Conservation (phyloP, 2,888 invertebrate genomes). For the Mesopsocus fuscifrons region DNA sequence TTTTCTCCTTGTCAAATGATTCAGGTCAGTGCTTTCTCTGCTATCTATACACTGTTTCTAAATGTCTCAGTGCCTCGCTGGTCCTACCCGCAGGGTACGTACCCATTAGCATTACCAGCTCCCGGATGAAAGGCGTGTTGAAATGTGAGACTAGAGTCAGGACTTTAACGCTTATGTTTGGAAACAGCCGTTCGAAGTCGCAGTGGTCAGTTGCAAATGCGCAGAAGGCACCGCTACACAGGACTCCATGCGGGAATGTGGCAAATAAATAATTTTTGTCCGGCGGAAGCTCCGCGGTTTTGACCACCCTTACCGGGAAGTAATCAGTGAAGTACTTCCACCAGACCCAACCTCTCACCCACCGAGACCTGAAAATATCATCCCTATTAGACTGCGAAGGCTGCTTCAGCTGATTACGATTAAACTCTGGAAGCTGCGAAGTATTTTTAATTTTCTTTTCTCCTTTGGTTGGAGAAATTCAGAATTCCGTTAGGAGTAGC, state of each 20-base stretch:
- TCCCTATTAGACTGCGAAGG: too few species aligned
- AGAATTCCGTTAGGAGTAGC: too few species aligned
- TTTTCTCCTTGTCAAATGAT: too few species aligned
- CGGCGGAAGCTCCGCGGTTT: constrained; percentile 64
- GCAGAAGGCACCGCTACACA: constrained; percentile 59
- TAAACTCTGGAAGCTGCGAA: too few species aligned
- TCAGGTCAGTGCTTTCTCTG: too few species aligned
- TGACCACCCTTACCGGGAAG: constrained; percentile 68
- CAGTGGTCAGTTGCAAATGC: constrained; percentile 56
- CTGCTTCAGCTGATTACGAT: too few species aligned
- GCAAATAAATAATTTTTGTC: constrained; percentile 68
- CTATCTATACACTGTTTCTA: too few species aligned
- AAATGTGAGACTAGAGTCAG: constrained; percentile 58
- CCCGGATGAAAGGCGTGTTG: constrained; percentile 48
- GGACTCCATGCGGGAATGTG: constrained; percentile 78
- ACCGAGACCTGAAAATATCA: constrained; percentile 32
- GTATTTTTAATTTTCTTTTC: too few species aligned
- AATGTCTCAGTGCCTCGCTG: too few species aligned
- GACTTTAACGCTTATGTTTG: constrained; percentile 37
- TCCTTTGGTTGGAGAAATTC: too few species aligned
- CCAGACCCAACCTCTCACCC: constrained; percentile 42
- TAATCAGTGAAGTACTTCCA: constrained; percentile 63
- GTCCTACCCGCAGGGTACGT: too few species aligned
- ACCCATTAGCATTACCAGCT: constrained; percentile 40
- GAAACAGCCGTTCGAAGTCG: constrained; percentile 33